Evolutionary conservation across 2,797 vertebrate species (phyloP).

Genomic region (Malacoctenus gilli): DNA sequence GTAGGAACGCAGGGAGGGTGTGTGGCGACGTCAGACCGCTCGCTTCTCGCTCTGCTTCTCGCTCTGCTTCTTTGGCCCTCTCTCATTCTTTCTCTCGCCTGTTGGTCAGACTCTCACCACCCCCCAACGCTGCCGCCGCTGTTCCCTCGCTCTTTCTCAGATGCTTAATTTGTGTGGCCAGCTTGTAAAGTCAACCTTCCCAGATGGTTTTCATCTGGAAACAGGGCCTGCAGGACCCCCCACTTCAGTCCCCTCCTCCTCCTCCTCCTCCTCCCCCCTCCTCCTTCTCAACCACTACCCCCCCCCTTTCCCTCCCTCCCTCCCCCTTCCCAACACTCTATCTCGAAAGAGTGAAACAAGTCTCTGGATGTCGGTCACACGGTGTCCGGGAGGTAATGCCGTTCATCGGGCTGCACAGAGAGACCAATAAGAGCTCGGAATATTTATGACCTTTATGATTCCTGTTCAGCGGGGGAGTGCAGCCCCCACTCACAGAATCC

Average conservation of each 20-base stretch:
- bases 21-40: slow-evolving; percentile 3
- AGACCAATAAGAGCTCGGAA: background rate
- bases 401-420: background rate
- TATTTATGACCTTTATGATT: background rate
- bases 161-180: slow-evolving; percentile 82
- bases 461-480: background rate
- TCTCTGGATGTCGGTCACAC: slow-evolving; percentile 3
- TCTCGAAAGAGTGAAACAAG: slow-evolving; percentile 20
- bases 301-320: background rate
- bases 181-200: slow-evolving; percentile 79
- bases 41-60: slow-evolving; percentile 11
- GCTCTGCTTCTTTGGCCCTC: slow-evolving; percentile 17
- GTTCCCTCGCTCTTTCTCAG: slow-evolving; percentile 59
- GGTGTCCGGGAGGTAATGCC: slow-evolving; percentile 5
- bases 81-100: slow-evolving; percentile 25
- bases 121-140: slow-evolving; percentile 50
- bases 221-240: slow-evolving; percentile 71
- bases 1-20: slow-evolving; percentile 60
- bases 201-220: slow-evolving; percentile 87
- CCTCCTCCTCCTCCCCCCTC: slow-evolving; percentile 21
- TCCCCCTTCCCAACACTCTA: slow-evolving; percentile 9
- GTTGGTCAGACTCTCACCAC: slow-evolving; percentile 58
- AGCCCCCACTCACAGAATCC: background rate
- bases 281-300: slow-evolving; percentile 13
- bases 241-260: slow-evolving; percentile 52